Evolutionary conservation across 2,888 invertebrate genomes (phyloP).

Genomic region (Psococerastis gibbosa): DNA sequence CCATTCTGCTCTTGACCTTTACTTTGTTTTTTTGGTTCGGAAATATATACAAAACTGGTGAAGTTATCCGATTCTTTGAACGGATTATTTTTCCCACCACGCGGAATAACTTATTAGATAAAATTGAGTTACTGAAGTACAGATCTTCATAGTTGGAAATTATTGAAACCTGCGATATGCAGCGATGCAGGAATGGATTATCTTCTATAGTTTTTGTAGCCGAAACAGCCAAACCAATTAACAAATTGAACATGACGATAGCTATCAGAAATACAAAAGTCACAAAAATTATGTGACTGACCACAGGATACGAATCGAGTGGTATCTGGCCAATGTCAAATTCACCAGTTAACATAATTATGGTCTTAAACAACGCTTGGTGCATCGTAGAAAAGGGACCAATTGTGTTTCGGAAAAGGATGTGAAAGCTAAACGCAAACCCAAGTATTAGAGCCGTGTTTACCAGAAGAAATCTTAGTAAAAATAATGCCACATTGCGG

Average conservation of each 20-base stretch:
- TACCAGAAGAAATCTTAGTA: conserved; percentile 57
- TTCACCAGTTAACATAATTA: conserved; percentile 73
- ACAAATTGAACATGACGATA: conserved; percentile 60
- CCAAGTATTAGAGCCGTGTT: conserved; percentile 66
- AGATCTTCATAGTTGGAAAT: conserved; percentile 56
- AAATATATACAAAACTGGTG: not conserved
- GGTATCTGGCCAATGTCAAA: conserved; percentile 59
- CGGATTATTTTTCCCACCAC: not conserved
- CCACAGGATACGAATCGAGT: conserved; percentile 44
- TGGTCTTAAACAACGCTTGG: conserved; percentile 58
- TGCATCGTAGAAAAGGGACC: conserved; percentile 47
- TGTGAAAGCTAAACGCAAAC: conserved; percentile 63
- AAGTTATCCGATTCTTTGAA: not conserved
- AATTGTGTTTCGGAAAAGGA: conserved; percentile 48
- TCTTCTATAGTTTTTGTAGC: conserved; percentile 58
- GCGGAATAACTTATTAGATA: not conserved
- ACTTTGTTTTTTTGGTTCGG: not conserved
- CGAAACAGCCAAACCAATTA: conserved; percentile 70
- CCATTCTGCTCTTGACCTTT: not conserved
- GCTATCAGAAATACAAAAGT: conserved; percentile 67
- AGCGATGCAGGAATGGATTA: conserved; percentile 59
- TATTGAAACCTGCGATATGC: conserved; percentile 49
- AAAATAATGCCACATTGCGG: conserved; percentile 58
- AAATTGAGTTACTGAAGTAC: conserved; percentile 14
- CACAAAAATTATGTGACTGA: conserved; percentile 56